Evolutionary conservation across 2,888 invertebrate species (phyloP), one percentile per base, ranked within the genome.

Genomic region (Xylota segnis): DNA sequence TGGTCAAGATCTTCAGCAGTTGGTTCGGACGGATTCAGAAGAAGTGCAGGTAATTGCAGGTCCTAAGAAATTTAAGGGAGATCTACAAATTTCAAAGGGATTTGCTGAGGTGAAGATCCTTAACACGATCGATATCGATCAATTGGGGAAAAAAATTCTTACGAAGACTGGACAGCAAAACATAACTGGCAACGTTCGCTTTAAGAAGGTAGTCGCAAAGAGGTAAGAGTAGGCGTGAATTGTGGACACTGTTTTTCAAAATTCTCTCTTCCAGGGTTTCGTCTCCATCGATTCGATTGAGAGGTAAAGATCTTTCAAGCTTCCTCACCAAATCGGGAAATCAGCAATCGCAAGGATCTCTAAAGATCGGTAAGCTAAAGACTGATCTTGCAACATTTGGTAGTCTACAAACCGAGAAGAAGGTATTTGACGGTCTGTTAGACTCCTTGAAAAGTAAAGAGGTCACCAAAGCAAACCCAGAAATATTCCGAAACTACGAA

Each of bases 31-130:
- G 18, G 92, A 93, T 84, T 88, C 88, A 1, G 89, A 92, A 3
- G 90, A 92, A 16, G 87, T 91, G 32, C 93, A 93, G 89, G 87
- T 91, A 9, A 91, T 95, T 59, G 91, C 91, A 27, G 94, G 94
- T 6, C 87, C 87, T 47, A 95, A 95, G 89, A 89, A 88, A 4
- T 93, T 94, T 86, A 88, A 89, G 3, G 89, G 90, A 16, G 91
- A 93, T 88, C 88, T 95, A 10, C 88, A 89, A 66, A 91, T 94
- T 5, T 89, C 88, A 16, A 91, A 93, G 2, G 91, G 92, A 4
- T 91, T 92, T 34, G 91, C 90, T 61, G 91, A 93, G 34, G 90
- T 90, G 0, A 92, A 90, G 65, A 78, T 90, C 54, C 89, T 94
- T 0, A 94, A 94, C 89, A 91, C 90, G 27, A 90, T 93, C 1